Evolutionary conservation across 1,140 invertebrate genomes (phyloP).

Genomic region (Solenopsis fugax): DNA sequence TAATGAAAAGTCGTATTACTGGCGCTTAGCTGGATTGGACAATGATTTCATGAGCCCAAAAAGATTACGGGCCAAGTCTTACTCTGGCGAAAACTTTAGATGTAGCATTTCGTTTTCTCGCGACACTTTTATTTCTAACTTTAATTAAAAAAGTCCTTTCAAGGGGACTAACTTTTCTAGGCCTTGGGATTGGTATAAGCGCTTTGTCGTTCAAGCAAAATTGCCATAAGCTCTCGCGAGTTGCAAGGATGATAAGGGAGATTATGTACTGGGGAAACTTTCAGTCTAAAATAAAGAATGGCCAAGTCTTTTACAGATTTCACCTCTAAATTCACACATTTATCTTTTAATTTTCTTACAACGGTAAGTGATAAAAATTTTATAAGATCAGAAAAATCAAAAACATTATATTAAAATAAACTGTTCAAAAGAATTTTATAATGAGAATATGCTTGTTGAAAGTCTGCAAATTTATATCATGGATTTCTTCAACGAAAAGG

Average conservation of each 20-base stretch:
- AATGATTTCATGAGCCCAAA: slow-evolving; percentile 39
- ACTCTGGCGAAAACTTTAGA: slow-evolving; percentile 30
- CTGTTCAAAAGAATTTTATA: neutral
- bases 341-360: neutral
- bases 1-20: slow-evolving; percentile 2
- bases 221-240: slow-evolving; percentile 46
- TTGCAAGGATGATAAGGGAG: slow-evolving; percentile 45
- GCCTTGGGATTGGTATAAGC: slow-evolving; percentile 34
- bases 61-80: slow-evolving; percentile 37
- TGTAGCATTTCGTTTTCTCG: slow-evolving; percentile 57
- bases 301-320: slow-evolving; percentile 44
- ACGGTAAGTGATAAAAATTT: slow-evolving; percentile 13
- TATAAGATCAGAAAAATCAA: neutral
- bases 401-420: neutral
- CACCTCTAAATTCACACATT: slow-evolving; percentile 6
- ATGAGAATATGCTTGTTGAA: neutral
- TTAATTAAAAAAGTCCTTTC: slow-evolving; percentile 63
- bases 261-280: slow-evolving; percentile 31
- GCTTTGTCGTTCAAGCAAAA: slow-evolving; percentile 62
- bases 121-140: slow-evolving; percentile 60
- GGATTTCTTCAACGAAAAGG: neutral
- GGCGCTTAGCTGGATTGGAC: neutral
- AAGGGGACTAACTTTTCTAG: slow-evolving; percentile 46
- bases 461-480: neutral
- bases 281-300: slow-evolving; percentile 13